These are phyloP conservation scores for Austrolebias charrua DNA, from an alignment of 2,797 vertebrate genomes.

Conservation along the genomic window DNA sequence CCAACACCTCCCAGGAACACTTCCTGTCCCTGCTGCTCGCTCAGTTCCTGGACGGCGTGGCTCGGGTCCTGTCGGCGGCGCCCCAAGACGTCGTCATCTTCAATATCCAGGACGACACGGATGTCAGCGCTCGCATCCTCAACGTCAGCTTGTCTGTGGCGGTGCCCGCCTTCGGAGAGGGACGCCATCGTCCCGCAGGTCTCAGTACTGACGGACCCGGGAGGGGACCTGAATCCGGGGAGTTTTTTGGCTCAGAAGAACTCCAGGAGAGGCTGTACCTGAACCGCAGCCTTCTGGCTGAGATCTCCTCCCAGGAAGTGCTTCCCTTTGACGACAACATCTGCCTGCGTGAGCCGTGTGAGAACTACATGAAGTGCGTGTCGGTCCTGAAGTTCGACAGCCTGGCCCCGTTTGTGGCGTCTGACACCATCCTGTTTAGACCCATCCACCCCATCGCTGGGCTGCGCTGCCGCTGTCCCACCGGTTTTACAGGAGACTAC, in stretches of 20 bases:
- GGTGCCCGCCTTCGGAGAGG: constrained; percentile 56
- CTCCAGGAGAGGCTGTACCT: constrained; percentile 94
- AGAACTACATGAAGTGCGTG: constrained; percentile 98
- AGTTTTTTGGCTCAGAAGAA: constrained; percentile 90
- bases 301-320: constrained; percentile 89
- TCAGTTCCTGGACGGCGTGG: constrained; percentile 91
- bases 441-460: constrained; percentile 93
- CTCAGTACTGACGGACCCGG: constrained; percentile 70
- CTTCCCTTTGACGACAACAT: constrained; percentile 98
- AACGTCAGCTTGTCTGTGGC: constrained; percentile 93
- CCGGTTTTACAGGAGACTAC: constrained; percentile 94
- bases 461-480: constrained; percentile 91
- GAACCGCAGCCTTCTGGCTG: constrained; percentile 90
- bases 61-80: constrained; percentile 85
- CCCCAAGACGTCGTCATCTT: constrained; percentile 90
- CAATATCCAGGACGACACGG: constrained; percentile 91
- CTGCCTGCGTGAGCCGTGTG: constrained; percentile 93
- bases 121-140: constrained; percentile 87
- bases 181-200: constrained; percentile 46
- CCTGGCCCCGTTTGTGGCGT: constrained; percentile 91
- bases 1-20: constrained; percentile 91
- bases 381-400: constrained; percentile 95
- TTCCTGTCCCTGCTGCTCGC: constrained; percentile 91
- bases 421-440: constrained; percentile 92
- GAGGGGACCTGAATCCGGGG: constrained; percentile 44